Conservation (phyloP, 2,888 invertebrate species). For the Thumatha senex region DNA sequence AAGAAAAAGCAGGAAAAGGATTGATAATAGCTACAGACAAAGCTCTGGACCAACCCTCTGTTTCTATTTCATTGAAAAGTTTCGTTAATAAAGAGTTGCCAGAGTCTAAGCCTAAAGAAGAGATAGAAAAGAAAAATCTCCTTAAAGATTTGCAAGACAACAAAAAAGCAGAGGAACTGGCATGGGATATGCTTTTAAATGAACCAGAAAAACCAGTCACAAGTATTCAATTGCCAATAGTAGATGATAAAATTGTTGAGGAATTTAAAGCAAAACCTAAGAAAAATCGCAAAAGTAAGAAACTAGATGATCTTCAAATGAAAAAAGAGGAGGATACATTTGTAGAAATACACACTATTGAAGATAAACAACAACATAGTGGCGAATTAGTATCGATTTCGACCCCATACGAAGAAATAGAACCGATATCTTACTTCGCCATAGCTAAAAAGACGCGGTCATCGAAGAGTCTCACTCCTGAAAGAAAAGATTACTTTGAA, state of each 20-base stretch:
- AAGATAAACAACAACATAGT: slow-evolving; percentile 63
- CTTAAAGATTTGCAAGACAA: slow-evolving; percentile 18
- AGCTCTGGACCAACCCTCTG: slow-evolving; percentile 2
- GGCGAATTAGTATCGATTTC: slow-evolving; percentile 74
- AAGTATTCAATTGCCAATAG: slow-evolving; percentile 35
- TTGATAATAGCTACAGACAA: too few species aligned
- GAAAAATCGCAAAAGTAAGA: slow-evolving; percentile 61
- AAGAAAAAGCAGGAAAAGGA: too few species aligned
- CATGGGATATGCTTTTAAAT: slow-evolving; percentile 72
- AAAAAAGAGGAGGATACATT: slow-evolving; percentile 73
- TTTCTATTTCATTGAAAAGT: slow-evolving; percentile 25
- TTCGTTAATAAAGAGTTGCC: slow-evolving; percentile 34
- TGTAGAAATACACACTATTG: slow-evolving; percentile 76
- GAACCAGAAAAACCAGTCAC: slow-evolving; percentile 54
- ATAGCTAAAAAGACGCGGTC: slow-evolving; percentile 61
- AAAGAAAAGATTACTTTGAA: slow-evolving; percentile 38
- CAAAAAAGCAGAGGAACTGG: slow-evolving; percentile 71
- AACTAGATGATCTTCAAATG: slow-evolving; percentile 56
- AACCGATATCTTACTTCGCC: slow-evolving; percentile 50
- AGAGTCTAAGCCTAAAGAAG: slow-evolving; percentile 31
- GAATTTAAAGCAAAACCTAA: slow-evolving; percentile 64
- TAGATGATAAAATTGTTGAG: slow-evolving; percentile 45
- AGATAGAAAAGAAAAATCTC: slow-evolving; percentile 15
- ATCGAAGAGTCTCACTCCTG: slow-evolving; percentile 58
- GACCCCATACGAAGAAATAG: slow-evolving; percentile 61